A percentile compares a stretch with the other conserved stretches of the same genome.
Evolutionary conservation across 2,797 vertebrate genomes (phyloP).

Genomic region (Brachyalestes nurse): DNA sequence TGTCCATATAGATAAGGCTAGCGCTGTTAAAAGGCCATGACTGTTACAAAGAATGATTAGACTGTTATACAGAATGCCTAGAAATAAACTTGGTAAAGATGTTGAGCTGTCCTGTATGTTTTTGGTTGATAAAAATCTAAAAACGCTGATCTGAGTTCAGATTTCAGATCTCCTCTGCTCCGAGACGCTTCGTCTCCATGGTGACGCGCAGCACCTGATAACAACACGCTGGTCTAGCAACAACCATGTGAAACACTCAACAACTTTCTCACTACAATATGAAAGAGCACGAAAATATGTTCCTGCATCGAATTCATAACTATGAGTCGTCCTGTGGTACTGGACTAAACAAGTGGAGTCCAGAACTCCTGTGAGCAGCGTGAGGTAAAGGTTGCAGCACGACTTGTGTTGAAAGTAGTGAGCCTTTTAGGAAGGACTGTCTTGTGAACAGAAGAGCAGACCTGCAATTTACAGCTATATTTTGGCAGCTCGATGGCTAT

Average conservation of each 20-base stretch:
- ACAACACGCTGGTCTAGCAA: not conserved
- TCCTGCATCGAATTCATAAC: no score
- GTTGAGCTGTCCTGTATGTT: not conserved
- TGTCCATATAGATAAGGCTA: not conserved
- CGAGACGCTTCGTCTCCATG: not conserved
- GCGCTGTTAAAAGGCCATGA: slow-evolving; percentile 56
- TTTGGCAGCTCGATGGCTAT: not conserved
- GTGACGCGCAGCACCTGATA: not conserved
- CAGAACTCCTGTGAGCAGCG: not conserved
- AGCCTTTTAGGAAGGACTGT: not conserved
- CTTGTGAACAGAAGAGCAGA: not conserved
- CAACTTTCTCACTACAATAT: no score
- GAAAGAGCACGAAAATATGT: no score
- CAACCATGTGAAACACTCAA: not conserved
- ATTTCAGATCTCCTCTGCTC: not conserved
- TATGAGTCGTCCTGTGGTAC: no score
- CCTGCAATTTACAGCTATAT: not conserved
- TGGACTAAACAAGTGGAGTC: not conserved
- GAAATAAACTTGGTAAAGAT: slow-evolving; percentile 42
- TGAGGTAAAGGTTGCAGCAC: not conserved
- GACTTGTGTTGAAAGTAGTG: not conserved
- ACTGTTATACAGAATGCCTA: slow-evolving; percentile 54
- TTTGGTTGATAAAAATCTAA: not conserved
- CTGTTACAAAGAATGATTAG: slow-evolving; percentile 52
- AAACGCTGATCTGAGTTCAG: not conserved